A percentile compares a stretch with the other conserved stretches of the same genome.
These are phyloP conservation scores for Lochmaea capreae DNA, from an alignment of 2,888 invertebrate genomes.

Conservation along the genomic window DNA sequence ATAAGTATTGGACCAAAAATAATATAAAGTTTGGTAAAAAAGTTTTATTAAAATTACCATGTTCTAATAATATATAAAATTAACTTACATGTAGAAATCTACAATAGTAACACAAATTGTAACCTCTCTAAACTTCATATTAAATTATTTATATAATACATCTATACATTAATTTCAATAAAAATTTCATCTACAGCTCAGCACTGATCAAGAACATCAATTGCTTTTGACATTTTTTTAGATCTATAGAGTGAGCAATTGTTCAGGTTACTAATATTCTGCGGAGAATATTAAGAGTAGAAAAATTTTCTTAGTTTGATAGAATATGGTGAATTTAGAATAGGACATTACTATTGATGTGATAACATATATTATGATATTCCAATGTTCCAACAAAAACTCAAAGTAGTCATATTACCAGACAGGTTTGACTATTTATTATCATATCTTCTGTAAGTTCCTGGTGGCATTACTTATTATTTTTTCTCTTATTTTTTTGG, in stretches of 20 bases:
- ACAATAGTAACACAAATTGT: conserved; percentile 38
- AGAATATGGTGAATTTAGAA: neutral
- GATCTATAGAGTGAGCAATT: conserved; percentile 55
- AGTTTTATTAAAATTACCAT: conserved; percentile 16
- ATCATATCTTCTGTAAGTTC: too few relatives aligned
- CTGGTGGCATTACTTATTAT: too few relatives aligned
- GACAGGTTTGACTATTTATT: too few relatives aligned
- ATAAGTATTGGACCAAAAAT: neutral
- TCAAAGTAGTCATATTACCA: too few relatives aligned
- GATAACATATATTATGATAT: neutral
- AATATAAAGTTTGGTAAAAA: neutral
- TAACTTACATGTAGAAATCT: conserved; percentile 12
- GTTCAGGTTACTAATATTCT: conserved; percentile 58
- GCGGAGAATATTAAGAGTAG: conserved; percentile 41
- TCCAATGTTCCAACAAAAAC: too few relatives aligned
- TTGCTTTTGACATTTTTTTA: conserved; percentile 23
- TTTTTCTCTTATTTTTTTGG: too few relatives aligned
- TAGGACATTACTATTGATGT: neutral
- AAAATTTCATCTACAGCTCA: conserved; percentile 18
- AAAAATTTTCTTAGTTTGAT: conserved; percentile 23
- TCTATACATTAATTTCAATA: conserved; percentile 16
- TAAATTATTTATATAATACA: conserved; percentile 19
- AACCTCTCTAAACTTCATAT: neutral
- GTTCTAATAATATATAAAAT: conserved; percentile 8
- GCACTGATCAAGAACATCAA: conserved; percentile 22